These are phyloP conservation scores for Athripsodes cinereus DNA, from an alignment of 2,888 invertebrate species.

Conservation along the genomic window DNA sequence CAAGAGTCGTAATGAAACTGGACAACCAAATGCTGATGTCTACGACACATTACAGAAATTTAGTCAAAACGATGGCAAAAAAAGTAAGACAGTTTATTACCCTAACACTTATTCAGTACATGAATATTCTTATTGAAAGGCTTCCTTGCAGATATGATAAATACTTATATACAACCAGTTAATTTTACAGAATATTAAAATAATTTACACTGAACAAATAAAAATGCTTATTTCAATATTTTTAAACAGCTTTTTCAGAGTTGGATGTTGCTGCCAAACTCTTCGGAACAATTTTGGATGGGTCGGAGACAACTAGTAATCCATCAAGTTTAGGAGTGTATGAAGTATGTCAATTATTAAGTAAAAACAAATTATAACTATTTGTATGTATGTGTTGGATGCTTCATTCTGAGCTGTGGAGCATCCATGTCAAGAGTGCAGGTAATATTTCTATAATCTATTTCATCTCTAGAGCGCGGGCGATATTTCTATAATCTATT, in stretches of 20 bases:
- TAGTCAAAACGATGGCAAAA: conserved; percentile 6
- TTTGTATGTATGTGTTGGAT: too few species aligned
- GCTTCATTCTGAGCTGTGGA: too few species aligned
- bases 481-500: too few species aligned
- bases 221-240: too few species aligned
- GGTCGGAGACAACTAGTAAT: conserved; percentile 8
- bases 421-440: too few species aligned
- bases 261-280: conserved; percentile 8
- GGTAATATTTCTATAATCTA: too few species aligned
- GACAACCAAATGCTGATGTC: conserved; percentile 6
- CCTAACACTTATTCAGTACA: too few species aligned
- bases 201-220: too few species aligned
- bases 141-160: not conserved
- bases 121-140: too few species aligned
- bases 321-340: conserved; percentile 2
- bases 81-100: not conserved
- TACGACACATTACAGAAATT: conserved; percentile 6
- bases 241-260: not conserved
- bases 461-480: too few species aligned
- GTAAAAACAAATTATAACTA: too few species aligned
- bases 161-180: not conserved
- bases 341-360: conserved; percentile 4
- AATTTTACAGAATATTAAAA: not conserved
- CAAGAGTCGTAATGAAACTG: conserved; percentile 7
- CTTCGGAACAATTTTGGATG: conserved; percentile 11